A percentile compares a stretch with the other conserved stretches of the same genome.
Conservation (phyloP, 2,888 invertebrate species). For the Liopterus haemorrhoidalis region DNA sequence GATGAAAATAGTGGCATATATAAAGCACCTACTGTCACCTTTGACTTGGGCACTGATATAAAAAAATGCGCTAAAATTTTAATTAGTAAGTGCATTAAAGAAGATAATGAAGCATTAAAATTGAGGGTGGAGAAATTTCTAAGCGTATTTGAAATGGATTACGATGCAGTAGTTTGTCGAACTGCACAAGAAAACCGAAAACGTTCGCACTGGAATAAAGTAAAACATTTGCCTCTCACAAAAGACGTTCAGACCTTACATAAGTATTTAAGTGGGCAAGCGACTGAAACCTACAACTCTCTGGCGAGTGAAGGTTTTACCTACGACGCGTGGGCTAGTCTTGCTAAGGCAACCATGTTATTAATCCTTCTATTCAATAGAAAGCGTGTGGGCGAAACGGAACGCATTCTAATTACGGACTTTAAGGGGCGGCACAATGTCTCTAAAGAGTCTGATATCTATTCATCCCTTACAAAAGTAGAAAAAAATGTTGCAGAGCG, state of each 20-base stretch:
- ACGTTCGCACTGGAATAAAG: constrained; percentile 2
- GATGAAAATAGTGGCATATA: constrained; percentile 1
- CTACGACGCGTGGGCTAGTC: not conserved
- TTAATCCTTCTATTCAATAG: constrained; percentile 1
- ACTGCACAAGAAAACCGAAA: constrained; percentile 1
- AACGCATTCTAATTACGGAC: not conserved
- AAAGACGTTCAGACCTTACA: not conserved
- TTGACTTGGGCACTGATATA: not conserved
- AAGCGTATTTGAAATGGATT: constrained; percentile 1
- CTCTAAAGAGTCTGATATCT: not conserved
- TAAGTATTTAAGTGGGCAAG: not conserved
- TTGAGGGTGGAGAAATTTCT: not conserved
- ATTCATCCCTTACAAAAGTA: not conserved
- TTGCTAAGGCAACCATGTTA: constrained; percentile 1
- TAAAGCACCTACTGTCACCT: not conserved
- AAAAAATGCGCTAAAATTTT: constrained; percentile 3
- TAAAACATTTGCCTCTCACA: not conserved
- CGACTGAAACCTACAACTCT: not conserved
- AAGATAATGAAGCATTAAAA: not conserved
- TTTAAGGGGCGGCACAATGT: not conserved
- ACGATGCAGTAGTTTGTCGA: not conserved
- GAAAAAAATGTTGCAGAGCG: not conserved
- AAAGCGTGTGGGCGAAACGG: constrained; percentile 1
- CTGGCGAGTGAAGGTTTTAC: not conserved
- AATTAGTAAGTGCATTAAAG: not conserved